A percentile compares a stretch with the other conserved stretches of the same genome.
phyloP scores from a whole-genome alignment of 2,888 invertebrate species.

The Gibbula magus region DNA sequence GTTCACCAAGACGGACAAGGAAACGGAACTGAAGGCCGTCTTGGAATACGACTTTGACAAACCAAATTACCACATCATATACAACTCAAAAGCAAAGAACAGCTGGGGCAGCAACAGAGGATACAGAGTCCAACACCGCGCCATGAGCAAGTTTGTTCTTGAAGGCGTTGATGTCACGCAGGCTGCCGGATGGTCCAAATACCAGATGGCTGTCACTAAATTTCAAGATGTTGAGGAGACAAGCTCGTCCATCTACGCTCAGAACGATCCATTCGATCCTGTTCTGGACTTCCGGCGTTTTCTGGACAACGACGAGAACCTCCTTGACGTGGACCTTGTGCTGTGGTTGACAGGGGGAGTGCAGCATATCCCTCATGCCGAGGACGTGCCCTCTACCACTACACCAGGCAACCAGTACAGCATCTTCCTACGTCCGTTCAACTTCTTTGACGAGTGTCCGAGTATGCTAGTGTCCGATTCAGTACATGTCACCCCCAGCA shows the following conservation, averaged over 20 bases:
- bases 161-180: constrained; percentile 47
- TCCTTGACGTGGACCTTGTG: constrained; percentile 67
- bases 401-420: constrained; percentile 56
- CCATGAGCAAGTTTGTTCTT: constrained; percentile 55
- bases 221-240: constrained; percentile 63
- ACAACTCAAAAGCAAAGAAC: constrained; percentile 52
- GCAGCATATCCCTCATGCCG: constrained; percentile 66
- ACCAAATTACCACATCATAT: constrained; percentile 57
- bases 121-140: constrained; percentile 57
- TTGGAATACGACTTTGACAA: constrained; percentile 44
- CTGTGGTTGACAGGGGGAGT: constrained; percentile 68
- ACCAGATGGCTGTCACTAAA: constrained; percentile 63
- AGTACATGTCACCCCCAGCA: constrained; percentile 48
- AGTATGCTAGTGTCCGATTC: constrained; percentile 59
- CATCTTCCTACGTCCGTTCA: constrained; percentile 64
- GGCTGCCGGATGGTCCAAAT: constrained; percentile 63
- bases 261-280: constrained; percentile 66
- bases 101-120: constrained; percentile 49
- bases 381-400: constrained; percentile 67
- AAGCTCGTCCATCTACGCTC: constrained; percentile 65
- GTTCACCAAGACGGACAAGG: constrained; percentile 43
- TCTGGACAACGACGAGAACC: constrained; percentile 63
- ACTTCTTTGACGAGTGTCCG: constrained; percentile 68
- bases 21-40: constrained; percentile 57
- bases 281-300: constrained; percentile 63